phyloP scores from a whole-genome alignment of 1,140 invertebrate genomes.

The Doryteuthis pealeii region DNA sequence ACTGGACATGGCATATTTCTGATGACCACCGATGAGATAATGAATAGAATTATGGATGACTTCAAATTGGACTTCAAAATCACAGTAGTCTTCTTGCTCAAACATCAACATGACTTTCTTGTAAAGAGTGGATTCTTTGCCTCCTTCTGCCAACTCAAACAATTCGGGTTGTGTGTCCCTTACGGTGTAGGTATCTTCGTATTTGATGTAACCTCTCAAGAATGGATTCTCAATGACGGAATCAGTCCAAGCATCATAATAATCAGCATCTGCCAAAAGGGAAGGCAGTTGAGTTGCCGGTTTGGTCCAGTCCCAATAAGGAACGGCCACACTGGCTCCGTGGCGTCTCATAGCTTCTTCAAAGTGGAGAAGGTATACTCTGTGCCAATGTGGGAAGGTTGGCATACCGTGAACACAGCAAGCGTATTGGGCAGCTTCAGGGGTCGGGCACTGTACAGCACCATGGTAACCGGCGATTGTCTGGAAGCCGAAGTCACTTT shows the following conservation, averaged over 20 bases:
- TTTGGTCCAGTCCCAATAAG: constrained; percentile 33
- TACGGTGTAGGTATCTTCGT: constrained; percentile 5
- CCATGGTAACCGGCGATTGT: constrained; percentile 15
- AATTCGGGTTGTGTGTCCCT: constrained; percentile 18
- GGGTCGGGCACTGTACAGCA: neutral
- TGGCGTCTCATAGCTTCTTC: constrained; percentile 26
- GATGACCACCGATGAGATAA: constrained; percentile 23
- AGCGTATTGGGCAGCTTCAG: constrained; percentile 7
- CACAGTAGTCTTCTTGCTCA: constrained; percentile 32
- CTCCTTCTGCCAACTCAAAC: constrained; percentile 15
- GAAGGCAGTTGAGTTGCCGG: constrained; percentile 19
- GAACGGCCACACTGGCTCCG: constrained; percentile 21
- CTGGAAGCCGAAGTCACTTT: constrained; percentile 4
- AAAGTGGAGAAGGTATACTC: constrained; percentile 21
- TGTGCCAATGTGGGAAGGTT: constrained; percentile 30
- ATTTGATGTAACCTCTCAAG: constrained; percentile 7
- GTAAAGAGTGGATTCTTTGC: constrained; percentile 15
- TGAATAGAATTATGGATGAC: constrained; percentile 29
- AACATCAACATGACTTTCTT: constrained; percentile 28
- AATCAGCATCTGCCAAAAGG: constrained; percentile 16
- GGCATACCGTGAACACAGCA: constrained; percentile 32
- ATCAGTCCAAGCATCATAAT: constrained; percentile 22
- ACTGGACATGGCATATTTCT: constrained; percentile 23
- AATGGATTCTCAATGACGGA: neutral
- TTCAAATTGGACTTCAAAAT: constrained; percentile 32